Evolutionary conservation across 2,888 invertebrate species (phyloP), one percentile per base, ranked within the genome.

Genomic region (Axea sp.): DNA sequence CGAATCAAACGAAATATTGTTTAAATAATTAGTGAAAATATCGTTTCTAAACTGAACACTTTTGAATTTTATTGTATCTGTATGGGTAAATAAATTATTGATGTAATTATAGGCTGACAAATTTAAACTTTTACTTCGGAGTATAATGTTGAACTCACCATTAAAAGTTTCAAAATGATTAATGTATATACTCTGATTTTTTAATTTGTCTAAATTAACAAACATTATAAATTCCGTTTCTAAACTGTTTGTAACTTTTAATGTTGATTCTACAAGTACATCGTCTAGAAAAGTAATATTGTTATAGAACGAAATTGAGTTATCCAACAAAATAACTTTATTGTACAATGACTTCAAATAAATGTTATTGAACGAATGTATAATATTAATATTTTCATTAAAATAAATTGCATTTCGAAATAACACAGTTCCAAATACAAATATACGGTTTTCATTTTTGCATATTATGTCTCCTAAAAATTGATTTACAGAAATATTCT

Each of bases 11-110:
- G 8, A 8, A 14, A 33, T 3, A 11, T 43, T 33, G 6, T 43
- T 57, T n/a, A 57, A 33, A 14, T 43, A 24, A 33, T 57, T 19
- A 24, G 43, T 26, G 7, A 1, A 6, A n/a, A 43, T 33, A 33
- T 57, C 12, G n/a, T 57, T 39, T 15, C 7, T 2, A 17, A 57
- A 57, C 1, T 15, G 1, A 17, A 43, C 12, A 9, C 24, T 15
- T 3, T 43, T 6, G n/a, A 57, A 57, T 33, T 33, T 43, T 28
- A 43, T 43, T 33, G 4, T n/a, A 24, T 26, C 57, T 57, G n/a
- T n/a, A n/a, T n/a, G n/a, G n/a, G n/a, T n/a, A n/a, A n/a, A n/a
- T n/a, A n/a, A n/a, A n/a, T n/a, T n/a, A n/a, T n/a, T n/a, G n/a
- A n/a, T n/a, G n/a, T n/a, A n/a, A n/a, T n/a, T n/a, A n/a, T n/a